Evolutionary conservation across 2,888 invertebrate genomes (phyloP).

Genomic region (Anarsia innoxiella): DNA sequence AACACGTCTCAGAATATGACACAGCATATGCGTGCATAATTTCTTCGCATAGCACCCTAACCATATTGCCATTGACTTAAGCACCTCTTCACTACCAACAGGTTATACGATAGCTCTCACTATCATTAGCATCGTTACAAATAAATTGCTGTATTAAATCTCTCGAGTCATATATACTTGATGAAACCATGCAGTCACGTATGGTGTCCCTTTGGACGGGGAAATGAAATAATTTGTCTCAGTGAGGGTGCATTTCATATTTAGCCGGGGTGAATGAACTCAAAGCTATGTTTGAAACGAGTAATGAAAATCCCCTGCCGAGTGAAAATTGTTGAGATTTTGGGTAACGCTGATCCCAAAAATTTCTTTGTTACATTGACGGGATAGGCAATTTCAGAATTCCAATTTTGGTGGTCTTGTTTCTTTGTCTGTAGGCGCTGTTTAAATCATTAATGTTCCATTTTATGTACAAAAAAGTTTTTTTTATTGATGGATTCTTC

Average conservation of each 20-base stretch:
- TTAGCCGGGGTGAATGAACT: constrained; percentile 61
- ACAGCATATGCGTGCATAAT: too few species aligned
- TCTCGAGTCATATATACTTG: constrained; percentile 47
- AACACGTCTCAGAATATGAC: too few species aligned
- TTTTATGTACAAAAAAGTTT: too few species aligned
- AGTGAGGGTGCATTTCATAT: constrained; percentile 72
- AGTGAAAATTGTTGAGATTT: too few species aligned
- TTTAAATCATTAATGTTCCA: too few species aligned
- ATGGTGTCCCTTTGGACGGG: constrained; percentile 57
- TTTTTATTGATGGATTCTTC: too few species aligned
- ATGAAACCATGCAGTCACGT: constrained; percentile 62
- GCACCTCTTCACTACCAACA: not conserved
- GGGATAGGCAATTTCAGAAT: too few species aligned
- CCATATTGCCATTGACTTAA: not conserved
- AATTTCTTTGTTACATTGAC: too few species aligned
- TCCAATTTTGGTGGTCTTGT: too few species aligned
- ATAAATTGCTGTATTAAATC: constrained; percentile 52
- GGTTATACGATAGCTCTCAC: not conserved
- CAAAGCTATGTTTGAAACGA: not conserved
- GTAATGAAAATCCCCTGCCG: not conserved
- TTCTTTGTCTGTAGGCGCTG: too few species aligned
- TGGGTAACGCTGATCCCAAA: too few species aligned
- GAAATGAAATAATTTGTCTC: constrained; percentile 76
- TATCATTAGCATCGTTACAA: constrained; percentile 19
- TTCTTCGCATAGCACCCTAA: not conserved